Conservation (phyloP, 2,888 invertebrate genomes). For the Drosophila imparisetae region DNA sequence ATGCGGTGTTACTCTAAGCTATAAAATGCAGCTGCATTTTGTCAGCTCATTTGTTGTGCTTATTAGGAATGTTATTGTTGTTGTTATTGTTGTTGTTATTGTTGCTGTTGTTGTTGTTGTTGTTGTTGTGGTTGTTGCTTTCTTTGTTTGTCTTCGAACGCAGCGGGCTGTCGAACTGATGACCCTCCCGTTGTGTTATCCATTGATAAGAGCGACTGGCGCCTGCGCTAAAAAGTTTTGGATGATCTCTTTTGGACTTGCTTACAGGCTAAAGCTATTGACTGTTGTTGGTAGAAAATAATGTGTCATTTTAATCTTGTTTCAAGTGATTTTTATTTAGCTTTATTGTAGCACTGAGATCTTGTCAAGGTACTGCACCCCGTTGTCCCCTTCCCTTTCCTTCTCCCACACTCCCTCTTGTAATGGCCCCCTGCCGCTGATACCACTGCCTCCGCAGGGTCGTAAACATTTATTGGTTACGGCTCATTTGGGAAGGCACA, state of each 20-base stretch:
- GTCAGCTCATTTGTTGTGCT: conserved; percentile 60
- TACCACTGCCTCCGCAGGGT: conserved; percentile 39
- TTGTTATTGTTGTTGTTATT: conserved; percentile 17
- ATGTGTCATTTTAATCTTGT: conserved; percentile 77
- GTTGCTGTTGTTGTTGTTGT: conserved; percentile 11
- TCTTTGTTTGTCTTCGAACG: conserved; percentile 38
- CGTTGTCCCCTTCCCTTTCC: neutral
- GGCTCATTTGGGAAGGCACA: conserved; percentile 67
- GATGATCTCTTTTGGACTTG: conserved; percentile 14
- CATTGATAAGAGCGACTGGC: conserved; percentile 64
- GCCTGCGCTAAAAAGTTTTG: conserved; percentile 36
- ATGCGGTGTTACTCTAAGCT: neutral
- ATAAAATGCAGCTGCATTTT: conserved; percentile 34
- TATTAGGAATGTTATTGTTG: conserved; percentile 30
- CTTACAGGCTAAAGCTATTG: neutral
- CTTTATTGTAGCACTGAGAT: conserved; percentile 24
- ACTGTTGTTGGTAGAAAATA: conserved; percentile 26
- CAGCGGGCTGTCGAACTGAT: conserved; percentile 65
- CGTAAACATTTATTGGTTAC: conserved; percentile 79
- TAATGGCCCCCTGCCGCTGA: neutral
- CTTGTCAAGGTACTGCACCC: conserved; percentile 27
- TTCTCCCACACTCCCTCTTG: neutral
- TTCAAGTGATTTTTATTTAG: conserved; percentile 66
- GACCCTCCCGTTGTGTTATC: conserved; percentile 34
- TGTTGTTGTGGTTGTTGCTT: conserved; percentile 19